phyloP scores from a whole-genome alignment of 1,140 invertebrate species.

The Mizuhopecten yessoensis region DNA sequence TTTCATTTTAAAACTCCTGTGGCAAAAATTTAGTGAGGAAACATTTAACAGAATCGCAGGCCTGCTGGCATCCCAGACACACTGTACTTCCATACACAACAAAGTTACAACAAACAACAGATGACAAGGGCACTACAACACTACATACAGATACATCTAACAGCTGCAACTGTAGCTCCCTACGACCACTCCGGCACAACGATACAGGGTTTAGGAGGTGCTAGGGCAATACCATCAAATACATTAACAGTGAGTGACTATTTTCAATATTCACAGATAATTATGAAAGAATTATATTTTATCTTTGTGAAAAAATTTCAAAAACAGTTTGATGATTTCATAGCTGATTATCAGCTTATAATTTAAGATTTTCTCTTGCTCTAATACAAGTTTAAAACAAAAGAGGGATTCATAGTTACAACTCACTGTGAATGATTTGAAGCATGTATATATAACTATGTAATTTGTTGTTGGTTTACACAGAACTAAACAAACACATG shows the following conservation, averaged over 20 bases:
- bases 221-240: not conserved
- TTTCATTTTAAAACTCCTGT: not conserved
- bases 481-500: slow-evolving; percentile 23
- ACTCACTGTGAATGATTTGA: not conserved
- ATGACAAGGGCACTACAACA: not conserved
- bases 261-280: not conserved
- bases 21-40: not conserved
- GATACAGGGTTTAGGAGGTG: too few species aligned
- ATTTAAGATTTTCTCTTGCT: too few species aligned
- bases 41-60: not conserved
- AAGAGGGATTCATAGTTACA: not conserved
- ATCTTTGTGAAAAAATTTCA: too few species aligned
- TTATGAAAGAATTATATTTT: too few species aligned
- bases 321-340: too few species aligned
- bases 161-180: not conserved
- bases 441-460: not conserved
- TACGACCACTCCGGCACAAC: not conserved
- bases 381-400: not conserved
- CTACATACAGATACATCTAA: not conserved
- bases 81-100: not conserved
- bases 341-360: too few species aligned
- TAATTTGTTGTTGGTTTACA: not conserved
- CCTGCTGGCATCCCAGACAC: too few species aligned
- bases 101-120: not conserved
- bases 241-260: not conserved